Evolutionary conservation across 2,113 vertebrate species (phyloP).

Genomic region (Progne subis): DNA sequence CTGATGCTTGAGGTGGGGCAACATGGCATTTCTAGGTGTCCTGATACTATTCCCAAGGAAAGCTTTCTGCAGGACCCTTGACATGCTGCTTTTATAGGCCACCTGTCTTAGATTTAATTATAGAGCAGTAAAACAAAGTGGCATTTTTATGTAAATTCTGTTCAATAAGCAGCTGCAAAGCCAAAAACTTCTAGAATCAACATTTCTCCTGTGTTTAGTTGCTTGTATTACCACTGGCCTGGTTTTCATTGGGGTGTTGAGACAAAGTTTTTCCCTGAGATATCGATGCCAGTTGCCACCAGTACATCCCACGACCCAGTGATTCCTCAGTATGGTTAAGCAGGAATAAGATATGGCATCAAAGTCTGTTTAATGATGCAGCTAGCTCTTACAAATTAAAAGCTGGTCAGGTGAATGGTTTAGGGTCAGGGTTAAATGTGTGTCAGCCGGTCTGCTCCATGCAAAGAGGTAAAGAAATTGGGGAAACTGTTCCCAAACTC

Average conservation of each 20-base stretch:
- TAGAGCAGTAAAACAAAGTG: background rate
- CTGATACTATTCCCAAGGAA: background rate
- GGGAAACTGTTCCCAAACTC: background rate
- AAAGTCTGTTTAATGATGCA: background rate
- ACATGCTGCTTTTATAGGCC: background rate
- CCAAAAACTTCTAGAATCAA: background rate
- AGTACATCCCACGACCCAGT: background rate
- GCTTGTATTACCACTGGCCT: background rate
- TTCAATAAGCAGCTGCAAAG: background rate
- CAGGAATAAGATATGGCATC: background rate
- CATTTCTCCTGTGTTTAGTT: background rate
- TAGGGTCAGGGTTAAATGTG: background rate
- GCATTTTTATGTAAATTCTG: background rate
- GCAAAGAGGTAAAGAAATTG: background rate
- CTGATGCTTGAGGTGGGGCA: background rate
- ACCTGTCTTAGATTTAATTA: background rate
- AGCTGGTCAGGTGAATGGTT: background rate
- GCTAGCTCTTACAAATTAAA: background rate
- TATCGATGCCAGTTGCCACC: background rate
- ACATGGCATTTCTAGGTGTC: background rate
- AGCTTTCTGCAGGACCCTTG: background rate
- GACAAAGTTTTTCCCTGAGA: accelerated
- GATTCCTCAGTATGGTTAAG: background rate
- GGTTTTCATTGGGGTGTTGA: background rate
- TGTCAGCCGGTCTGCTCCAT: background rate